Evolutionary conservation across 2,113 vertebrate species (phyloP), one percentile per base, ranked within the genome.

Genomic region (Cynocephalus volans): DNA sequence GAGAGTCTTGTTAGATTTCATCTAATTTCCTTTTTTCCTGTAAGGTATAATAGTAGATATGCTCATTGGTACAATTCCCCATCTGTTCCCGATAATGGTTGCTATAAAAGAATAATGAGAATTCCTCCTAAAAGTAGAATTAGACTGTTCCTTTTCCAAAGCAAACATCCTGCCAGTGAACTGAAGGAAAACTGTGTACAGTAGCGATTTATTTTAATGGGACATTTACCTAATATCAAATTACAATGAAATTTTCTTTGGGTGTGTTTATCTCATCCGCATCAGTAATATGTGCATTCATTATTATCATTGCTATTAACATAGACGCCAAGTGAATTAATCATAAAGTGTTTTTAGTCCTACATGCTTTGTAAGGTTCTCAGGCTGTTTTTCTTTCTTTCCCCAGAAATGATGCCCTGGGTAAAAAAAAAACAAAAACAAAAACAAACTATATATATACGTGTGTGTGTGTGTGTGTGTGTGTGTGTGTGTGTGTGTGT

Each of bases 211-310:
- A 93, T 96, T 97, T 90, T 77, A 89, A 91, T 80, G 77, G 62
- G 58, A 65, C 62, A 95, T 92, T 97, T 88, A 92, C 73, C 64
- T 95, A 97, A 95, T 72, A 97, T 72, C 84, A 92, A 85, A 94
- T 95, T 85, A 85, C 28, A 95, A 95, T 90, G 11, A 98, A 93
- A 82, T 92, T 91, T 96, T 31, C 58, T 86, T 96, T 81, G 18
- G 8, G 88, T 89, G 12, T 91, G 26, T 69, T 96, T 83, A 93
- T 90, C 60, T 95, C 56, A 79, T 94, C 54, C 36, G 69, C 19
- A 95, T 90, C 73, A 83, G 45, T 62, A 75, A 92, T 62, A 75
- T 45, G 84, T 84, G 75, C 17, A 56, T 79, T 88, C 45, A 80
- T 83, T 67, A 92, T 90, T 54, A 95, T 81, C 58, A 80, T 18